phyloP scores from a whole-genome alignment of 2,113 vertebrate species.

The Petrocephalus zakoni region DNA sequence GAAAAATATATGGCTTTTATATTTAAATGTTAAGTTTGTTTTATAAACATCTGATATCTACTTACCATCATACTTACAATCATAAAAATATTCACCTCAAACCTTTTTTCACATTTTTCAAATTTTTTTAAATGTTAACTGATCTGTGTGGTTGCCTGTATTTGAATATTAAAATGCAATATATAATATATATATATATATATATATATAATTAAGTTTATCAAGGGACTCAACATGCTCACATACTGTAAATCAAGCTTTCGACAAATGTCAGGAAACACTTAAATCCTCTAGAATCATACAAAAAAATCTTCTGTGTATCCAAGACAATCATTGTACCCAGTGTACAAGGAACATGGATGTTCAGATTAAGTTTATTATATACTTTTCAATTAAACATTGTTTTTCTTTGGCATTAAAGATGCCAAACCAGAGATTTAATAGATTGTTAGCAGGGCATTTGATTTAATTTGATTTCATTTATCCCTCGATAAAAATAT shows the following conservation, averaged over 20 bases:
- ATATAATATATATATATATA: too few species aligned
- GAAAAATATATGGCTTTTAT: not conserved
- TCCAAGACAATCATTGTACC: not conserved
- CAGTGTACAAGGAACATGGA: not conserved
- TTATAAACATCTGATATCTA: not conserved
- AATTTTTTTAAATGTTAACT: not conserved
- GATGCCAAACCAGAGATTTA: not conserved
- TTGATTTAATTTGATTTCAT: not conserved
- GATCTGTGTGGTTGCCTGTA: not conserved
- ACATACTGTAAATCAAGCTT: not conserved
- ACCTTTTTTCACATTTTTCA: not conserved
- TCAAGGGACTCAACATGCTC: too few species aligned
- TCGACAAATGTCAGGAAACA: not conserved
- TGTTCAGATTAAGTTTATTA: not conserved
- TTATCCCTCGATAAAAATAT: not conserved
- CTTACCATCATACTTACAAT: not conserved
- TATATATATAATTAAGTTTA: too few species aligned
- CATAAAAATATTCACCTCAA: not conserved
- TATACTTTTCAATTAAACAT: not conserved
- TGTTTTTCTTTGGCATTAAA: not conserved
- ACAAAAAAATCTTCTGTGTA: not conserved
- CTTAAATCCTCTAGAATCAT: not conserved
- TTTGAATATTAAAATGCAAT: not conserved
- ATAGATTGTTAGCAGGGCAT: not conserved
- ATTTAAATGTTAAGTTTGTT: not conserved